Evolutionary conservation across 2,888 invertebrate species (phyloP).

Genomic region (Cloeon dipterum): DNA sequence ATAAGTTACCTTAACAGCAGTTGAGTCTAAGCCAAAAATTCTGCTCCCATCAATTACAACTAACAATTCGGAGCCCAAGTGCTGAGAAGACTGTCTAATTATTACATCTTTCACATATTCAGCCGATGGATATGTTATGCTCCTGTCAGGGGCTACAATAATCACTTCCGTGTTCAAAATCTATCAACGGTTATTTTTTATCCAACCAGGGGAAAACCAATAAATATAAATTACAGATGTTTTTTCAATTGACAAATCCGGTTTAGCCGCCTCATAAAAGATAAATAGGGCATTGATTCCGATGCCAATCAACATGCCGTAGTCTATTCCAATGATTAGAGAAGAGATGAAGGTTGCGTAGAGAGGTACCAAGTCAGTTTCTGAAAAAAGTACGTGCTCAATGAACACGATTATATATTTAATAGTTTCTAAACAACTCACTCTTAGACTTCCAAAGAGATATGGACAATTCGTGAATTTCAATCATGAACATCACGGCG

Average conservation of each 20-base stretch:
- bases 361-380: slow-evolving; percentile 31
- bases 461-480: slow-evolving; percentile 34
- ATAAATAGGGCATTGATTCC: slow-evolving; percentile 24
- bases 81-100: slow-evolving; percentile 13
- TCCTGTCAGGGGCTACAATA: slow-evolving; percentile 41
- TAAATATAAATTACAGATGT: slow-evolving; percentile 12
- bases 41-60: neutral
- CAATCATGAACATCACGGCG: slow-evolving; percentile 69
- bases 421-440: slow-evolving; percentile 26
- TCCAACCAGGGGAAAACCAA: no score
- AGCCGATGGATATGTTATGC: slow-evolving; percentile 57
- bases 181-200: no score
- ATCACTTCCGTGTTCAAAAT: neutral
- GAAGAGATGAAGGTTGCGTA: slow-evolving; percentile 29
- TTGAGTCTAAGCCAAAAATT: neutral
- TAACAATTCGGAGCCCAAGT: neutral
- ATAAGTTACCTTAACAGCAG: neutral
- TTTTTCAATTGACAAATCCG: slow-evolving; percentile 15
- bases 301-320: slow-evolving; percentile 37
- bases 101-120: slow-evolving; percentile 37
- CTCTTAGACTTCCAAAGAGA: slow-evolving; percentile 62
- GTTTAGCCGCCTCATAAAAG: slow-evolving; percentile 27
- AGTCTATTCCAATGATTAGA: slow-evolving; percentile 33
- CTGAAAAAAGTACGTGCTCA: slow-evolving; percentile 15
- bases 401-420: neutral